Evolutionary conservation across 2,888 invertebrate genomes (phyloP).

Genomic region (Hydrotaea cyrtoneurina): DNA sequence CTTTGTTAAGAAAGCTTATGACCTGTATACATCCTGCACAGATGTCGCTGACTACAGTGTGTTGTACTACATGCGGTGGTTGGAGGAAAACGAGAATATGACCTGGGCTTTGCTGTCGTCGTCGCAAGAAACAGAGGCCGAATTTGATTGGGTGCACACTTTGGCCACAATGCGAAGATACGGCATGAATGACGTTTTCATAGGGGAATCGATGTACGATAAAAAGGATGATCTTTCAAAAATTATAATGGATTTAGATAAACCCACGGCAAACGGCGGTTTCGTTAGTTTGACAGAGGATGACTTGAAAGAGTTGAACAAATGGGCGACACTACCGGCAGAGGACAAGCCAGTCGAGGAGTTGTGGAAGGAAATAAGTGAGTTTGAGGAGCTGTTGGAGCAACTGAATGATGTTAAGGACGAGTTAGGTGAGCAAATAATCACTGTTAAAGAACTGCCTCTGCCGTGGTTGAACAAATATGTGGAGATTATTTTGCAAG

Average conservation of each 20-base stretch:
- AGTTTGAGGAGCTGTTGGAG: conserved; percentile 60
- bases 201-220: conserved; percentile 63
- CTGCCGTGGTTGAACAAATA: conserved; percentile 65
- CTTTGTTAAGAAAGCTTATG: conserved; percentile 51
- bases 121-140: background rate
- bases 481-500: conserved; percentile 57
- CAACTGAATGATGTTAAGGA: conserved; percentile 55
- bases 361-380: conserved; percentile 56
- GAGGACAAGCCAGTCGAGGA: background rate
- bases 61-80: conserved; percentile 56
- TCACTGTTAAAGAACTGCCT: conserved; percentile 46
- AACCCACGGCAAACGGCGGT: conserved; percentile 46
- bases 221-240: conserved; percentile 26
- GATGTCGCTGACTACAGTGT: conserved; percentile 36
- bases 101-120: conserved; percentile 59
- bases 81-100: conserved; percentile 61
- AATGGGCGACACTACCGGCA: conserved; percentile 53
- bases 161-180: conserved; percentile 67
- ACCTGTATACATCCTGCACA: conserved; percentile 63
- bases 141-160: conserved; percentile 66
- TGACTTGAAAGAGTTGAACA: conserved; percentile 66
- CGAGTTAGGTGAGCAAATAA: conserved; percentile 33
- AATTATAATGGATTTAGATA: conserved; percentile 63
- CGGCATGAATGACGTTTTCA: conserved; percentile 67
- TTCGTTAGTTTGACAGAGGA: conserved; percentile 39